phyloP scores from a whole-genome alignment of 2,113 vertebrate species.

The Istiophorus platypterus region DNA sequence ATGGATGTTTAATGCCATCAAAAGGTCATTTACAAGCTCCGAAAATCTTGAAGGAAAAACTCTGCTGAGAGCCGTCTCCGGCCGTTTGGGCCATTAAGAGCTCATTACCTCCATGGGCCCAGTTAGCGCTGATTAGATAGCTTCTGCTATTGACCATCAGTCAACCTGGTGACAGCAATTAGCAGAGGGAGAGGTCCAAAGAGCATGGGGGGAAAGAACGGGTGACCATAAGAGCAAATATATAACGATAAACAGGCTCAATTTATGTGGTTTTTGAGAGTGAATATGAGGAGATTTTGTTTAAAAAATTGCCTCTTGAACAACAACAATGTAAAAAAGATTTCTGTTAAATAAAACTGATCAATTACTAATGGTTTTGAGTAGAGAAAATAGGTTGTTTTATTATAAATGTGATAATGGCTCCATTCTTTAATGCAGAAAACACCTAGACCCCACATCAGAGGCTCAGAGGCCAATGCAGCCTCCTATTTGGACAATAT shows the following conservation, averaged over 20 bases:
- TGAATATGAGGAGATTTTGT: too few relatives aligned
- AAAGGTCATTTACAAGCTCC: background rate
- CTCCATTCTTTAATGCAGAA: background rate
- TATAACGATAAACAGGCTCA: background rate
- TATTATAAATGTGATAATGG: background rate
- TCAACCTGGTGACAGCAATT: slow-evolving; percentile 54
- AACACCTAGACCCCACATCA: slow-evolving; percentile 3
- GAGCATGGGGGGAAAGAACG: slow-evolving; percentile 29
- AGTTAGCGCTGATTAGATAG: slow-evolving; percentile 72
- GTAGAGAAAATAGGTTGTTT: background rate
- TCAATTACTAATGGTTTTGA: too few relatives aligned
- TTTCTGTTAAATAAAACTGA: too few relatives aligned
- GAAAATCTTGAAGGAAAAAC: background rate
- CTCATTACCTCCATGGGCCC: slow-evolving; percentile 55
- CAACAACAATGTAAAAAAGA: background rate
- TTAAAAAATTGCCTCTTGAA: background rate
- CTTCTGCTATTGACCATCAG: slow-evolving; percentile 48
- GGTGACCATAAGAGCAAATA: background rate
- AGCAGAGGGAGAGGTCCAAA: slow-evolving; percentile 48
- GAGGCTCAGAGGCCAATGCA: background rate
- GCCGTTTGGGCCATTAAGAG: slow-evolving; percentile 42
- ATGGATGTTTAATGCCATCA: background rate
- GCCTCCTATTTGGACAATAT: slow-evolving; percentile 34
- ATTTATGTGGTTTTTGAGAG: too few relatives aligned
- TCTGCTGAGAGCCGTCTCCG: background rate